Evolutionary conservation across 2,113 vertebrate genomes (phyloP).

Genomic region (Apteryx mantelli): DNA sequence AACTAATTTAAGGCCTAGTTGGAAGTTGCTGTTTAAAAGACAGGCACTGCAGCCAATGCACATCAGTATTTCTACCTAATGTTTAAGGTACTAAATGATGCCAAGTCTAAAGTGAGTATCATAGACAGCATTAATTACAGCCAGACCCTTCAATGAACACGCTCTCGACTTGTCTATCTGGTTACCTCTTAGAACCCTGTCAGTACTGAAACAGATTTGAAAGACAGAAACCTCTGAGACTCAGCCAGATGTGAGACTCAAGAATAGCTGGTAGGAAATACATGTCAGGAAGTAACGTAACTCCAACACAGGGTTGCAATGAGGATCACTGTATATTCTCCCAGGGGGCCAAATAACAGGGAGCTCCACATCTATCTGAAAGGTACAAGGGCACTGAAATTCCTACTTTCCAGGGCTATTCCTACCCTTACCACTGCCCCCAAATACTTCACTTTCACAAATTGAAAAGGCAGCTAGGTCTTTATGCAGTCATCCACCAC

Average conservation of each 20-base stretch:
- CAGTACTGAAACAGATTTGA: not conserved
- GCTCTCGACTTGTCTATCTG: not conserved
- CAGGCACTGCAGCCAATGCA: not conserved
- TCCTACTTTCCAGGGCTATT: not conserved
- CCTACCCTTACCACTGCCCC: not conserved
- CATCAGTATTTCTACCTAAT: not conserved
- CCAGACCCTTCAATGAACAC: not conserved
- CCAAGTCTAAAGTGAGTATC: not conserved
- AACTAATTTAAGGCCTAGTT: constrained; percentile 44
- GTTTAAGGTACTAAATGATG: not conserved
- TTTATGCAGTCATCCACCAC: not conserved
- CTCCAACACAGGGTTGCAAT: not conserved
- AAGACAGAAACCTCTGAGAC: not conserved
- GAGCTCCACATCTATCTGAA: not conserved
- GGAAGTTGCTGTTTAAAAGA: constrained; percentile 15
- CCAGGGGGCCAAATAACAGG: not conserved
- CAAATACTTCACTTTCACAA: not conserved
- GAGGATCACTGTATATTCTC: not conserved
- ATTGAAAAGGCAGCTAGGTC: not conserved
- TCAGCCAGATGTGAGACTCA: not conserved
- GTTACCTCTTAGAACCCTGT: not conserved
- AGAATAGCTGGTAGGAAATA: not conserved
- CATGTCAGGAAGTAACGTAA: not conserved
- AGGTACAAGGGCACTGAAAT: not conserved
- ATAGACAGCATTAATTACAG: not conserved